Conservation (phyloP, 2,113 vertebrate species). For the Paratilapia polleni region DNA sequence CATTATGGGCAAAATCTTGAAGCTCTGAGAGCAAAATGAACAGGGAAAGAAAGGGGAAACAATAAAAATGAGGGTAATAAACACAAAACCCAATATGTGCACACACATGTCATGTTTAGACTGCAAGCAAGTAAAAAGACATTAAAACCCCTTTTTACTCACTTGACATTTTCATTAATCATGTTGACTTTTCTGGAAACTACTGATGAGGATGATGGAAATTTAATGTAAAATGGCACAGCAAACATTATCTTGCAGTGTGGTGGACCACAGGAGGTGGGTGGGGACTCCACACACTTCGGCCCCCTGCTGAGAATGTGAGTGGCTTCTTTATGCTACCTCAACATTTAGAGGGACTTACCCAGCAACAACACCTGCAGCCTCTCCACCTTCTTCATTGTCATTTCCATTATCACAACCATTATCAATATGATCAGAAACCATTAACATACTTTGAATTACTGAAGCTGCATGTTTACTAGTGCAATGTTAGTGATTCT, state of each 20-base stretch:
- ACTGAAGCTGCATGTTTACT: neutral
- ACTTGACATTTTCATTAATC: slow-evolving; percentile 1
- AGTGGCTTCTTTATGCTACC: slow-evolving; percentile 14
- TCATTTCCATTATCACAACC: neutral
- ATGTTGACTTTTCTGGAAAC: slow-evolving; percentile 40
- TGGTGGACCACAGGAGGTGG: slow-evolving; percentile 70
- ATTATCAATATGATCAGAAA: neutral
- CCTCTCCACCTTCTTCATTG: slow-evolving; percentile 9
- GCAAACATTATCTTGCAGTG: slow-evolving; percentile 29
- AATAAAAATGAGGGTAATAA: neutral
- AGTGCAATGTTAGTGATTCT: neutral
- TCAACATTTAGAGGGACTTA: slow-evolving; percentile 51
- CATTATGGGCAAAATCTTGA: slow-evolving; percentile 89
- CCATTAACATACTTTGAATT: neutral
- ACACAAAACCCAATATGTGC: neutral
- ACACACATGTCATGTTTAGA: neutral
- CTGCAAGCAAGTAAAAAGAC: neutral
- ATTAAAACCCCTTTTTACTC: neutral
- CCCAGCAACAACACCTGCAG: slow-evolving; percentile 35
- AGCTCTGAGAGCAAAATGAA: slow-evolving; percentile 81
- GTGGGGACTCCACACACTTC: slow-evolving; percentile 62
- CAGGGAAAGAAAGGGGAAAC: neutral
- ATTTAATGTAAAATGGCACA: slow-evolving; percentile 32
- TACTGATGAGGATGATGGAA: slow-evolving; percentile 42
- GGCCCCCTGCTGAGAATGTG: slow-evolving; percentile 35